phyloP scores from a whole-genome alignment of 2,888 invertebrate genomes.

The Tanaodytes sp. region DNA sequence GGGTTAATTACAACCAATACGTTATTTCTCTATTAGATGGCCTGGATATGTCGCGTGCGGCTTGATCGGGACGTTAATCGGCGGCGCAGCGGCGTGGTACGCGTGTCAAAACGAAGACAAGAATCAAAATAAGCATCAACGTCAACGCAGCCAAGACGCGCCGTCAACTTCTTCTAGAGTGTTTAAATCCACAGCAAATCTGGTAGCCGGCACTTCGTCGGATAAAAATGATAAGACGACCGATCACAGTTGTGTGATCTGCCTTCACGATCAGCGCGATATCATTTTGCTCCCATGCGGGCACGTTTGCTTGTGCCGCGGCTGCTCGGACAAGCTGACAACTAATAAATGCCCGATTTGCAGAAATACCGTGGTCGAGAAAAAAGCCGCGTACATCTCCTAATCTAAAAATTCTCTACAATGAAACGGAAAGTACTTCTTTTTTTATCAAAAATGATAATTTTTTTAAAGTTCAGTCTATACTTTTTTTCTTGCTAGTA shows the following conservation, averaged over 20 bases:
- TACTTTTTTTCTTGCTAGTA: too few species aligned
- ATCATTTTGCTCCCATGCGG: constrained; percentile 24
- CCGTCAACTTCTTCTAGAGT: background rate
- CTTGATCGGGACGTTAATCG: constrained; percentile 15
- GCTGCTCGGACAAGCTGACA: background rate
- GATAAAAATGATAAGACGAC: background rate
- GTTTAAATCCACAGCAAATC: background rate
- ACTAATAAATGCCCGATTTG: constrained; percentile 19
- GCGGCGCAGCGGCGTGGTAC: constrained; percentile 23
- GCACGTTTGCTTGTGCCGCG: constrained; percentile 27
- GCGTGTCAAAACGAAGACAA: background rate
- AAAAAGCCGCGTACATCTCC: background rate
- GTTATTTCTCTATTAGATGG: constrained; percentile 12
- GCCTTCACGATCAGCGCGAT: constrained; percentile 8
- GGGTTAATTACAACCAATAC: too few species aligned
- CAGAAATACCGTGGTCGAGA: background rate
- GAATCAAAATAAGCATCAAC: too few species aligned
- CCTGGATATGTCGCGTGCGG: constrained; percentile 7
- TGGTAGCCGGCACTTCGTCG: background rate
- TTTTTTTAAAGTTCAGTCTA: too few species aligned
- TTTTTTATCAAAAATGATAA: too few species aligned
- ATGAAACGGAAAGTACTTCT: too few species aligned
- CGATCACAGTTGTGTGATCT: constrained; percentile 15
- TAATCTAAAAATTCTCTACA: too few species aligned
- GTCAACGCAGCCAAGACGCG: too few species aligned